Evolutionary conservation across 2,113 vertebrate genomes (phyloP).

Genomic region (Porphyrio hochstetteri): DNA sequence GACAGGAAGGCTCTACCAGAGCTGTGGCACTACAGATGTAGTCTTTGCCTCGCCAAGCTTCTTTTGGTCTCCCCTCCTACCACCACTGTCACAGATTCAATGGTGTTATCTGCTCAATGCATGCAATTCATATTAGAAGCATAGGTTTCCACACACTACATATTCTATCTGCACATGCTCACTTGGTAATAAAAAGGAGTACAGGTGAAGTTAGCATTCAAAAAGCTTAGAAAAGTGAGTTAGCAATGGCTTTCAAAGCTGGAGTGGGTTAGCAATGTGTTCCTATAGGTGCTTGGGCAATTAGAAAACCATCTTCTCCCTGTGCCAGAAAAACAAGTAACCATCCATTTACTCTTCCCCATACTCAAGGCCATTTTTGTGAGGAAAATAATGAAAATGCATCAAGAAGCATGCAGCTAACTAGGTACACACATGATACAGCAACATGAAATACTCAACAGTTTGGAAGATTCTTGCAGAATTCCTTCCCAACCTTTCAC

Average conservation of each 20-base stretch:
- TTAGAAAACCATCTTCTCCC: neutral
- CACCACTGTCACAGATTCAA: neutral
- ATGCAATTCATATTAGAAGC: neutral
- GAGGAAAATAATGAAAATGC: neutral
- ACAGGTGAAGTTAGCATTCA: neutral
- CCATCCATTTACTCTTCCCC: neutral
- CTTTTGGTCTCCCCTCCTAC: neutral
- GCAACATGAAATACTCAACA: neutral
- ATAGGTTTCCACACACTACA: neutral
- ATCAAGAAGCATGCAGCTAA: neutral
- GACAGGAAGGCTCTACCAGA: neutral
- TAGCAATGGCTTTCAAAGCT: neutral
- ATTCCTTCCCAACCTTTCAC: neutral
- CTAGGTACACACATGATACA: neutral
- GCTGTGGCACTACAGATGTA: neutral
- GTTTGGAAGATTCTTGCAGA: neutral
- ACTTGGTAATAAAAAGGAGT: neutral
- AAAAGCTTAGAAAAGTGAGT: neutral
- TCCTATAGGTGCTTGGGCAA: neutral
- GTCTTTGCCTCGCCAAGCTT: neutral
- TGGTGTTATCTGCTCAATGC: neutral
- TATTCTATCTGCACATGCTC: neutral
- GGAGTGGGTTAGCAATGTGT: neutral
- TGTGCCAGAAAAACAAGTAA: neutral
- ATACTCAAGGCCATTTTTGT: neutral